Conservation (phyloP, 2,113 vertebrate species). For the Bubo scandiacus region DNA sequence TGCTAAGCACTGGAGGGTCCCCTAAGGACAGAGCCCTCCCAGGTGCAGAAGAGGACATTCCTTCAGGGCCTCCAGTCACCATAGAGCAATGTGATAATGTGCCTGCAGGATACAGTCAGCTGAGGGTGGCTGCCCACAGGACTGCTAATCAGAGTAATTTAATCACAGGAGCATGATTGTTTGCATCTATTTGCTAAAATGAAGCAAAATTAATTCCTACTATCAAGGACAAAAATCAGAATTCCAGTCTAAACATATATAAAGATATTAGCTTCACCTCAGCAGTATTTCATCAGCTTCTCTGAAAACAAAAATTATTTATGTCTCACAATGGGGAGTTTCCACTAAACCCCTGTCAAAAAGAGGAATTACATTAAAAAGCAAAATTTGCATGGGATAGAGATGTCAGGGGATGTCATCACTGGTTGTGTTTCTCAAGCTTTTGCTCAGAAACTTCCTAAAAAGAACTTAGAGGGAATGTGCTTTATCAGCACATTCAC, state of each 20-base stretch:
- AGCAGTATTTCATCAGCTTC: neutral
- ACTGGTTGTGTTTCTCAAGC: neutral
- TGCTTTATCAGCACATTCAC: neutral
- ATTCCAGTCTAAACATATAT: neutral
- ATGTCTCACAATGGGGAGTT: neutral
- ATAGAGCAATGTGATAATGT: neutral
- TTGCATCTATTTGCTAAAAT: neutral
- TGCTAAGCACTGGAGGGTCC: neutral
- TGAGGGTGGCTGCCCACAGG: neutral
- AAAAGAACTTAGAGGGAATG: neutral
- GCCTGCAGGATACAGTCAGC: neutral
- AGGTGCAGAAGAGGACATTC: neutral
- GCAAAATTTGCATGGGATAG: neutral
- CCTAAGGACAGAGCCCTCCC: neutral
- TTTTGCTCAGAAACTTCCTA: neutral
- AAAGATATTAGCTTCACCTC: neutral
- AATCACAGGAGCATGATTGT: neutral
- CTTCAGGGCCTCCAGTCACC: neutral
- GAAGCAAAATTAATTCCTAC: neutral
- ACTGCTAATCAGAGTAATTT: neutral
- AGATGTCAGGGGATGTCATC: neutral
- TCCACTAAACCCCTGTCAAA: neutral
- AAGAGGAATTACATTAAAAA: neutral
- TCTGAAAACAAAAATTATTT: neutral
- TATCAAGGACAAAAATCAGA: neutral